Evolutionary conservation across 2,113 vertebrate genomes (phyloP).

Genomic region (Rhadina sibilatrix): DNA sequence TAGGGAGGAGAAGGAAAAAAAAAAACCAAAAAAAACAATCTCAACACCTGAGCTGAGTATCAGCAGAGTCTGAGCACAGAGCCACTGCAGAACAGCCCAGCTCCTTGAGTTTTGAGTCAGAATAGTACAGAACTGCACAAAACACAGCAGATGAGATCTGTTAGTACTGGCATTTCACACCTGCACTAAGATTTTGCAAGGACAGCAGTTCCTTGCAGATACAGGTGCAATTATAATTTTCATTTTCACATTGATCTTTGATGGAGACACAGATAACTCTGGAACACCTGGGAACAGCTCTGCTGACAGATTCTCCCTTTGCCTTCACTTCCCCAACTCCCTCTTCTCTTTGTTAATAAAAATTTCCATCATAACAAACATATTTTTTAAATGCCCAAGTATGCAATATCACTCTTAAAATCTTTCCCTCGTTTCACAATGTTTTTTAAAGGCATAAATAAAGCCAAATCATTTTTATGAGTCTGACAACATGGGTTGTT

Average conservation of each 20-base stretch:
- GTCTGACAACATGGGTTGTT: neutral
- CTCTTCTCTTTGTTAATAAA: neutral
- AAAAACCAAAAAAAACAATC: neutral
- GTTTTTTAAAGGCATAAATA: conserved; percentile 4
- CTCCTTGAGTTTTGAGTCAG: neutral
- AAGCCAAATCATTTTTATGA: conserved; percentile 1
- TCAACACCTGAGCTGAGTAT: neutral
- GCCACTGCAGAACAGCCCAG: neutral
- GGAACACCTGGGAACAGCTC: neutral
- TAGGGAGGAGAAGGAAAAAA: no score
- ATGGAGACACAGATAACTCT: neutral
- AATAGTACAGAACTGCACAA: neutral
- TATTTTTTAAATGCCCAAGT: neutral
- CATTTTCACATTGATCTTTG: neutral
- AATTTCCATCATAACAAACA: neutral
- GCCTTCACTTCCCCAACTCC: neutral
- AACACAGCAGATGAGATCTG: neutral
- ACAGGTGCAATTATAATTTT: neutral
- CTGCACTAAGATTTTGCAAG: neutral
- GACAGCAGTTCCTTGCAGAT: neutral
- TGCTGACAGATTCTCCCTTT: neutral
- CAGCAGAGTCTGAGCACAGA: neutral
- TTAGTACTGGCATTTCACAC: neutral
- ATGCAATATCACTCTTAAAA: neutral
- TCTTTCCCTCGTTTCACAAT: neutral